Conservation (phyloP, 2,797 vertebrate species). For the Sebastes taczanowskii region DNA sequence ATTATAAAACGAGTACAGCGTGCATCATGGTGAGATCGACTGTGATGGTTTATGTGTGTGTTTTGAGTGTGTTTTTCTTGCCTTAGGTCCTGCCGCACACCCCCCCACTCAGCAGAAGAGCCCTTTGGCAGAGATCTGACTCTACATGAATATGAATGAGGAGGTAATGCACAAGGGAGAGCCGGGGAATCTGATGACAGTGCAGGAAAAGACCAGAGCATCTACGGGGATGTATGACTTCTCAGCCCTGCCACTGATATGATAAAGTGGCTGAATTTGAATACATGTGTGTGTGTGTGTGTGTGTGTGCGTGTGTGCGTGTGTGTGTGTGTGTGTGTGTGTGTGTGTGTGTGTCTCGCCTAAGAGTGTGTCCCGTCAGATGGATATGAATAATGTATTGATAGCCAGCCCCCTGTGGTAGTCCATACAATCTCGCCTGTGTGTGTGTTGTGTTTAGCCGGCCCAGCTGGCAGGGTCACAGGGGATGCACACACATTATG, state of each 20-base stretch:
- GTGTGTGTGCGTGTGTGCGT: conserved; percentile 14
- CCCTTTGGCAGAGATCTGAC: conserved; percentile 63
- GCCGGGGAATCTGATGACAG: conserved; percentile 76
- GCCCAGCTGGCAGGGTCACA: conserved; percentile 80
- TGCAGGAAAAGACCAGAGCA: conserved; percentile 72
- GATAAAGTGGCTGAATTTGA: conserved; percentile 73
- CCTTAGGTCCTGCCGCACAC: conserved; percentile 32
- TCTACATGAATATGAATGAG: conserved; percentile 77
- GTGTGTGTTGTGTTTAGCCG: conserved; percentile 72
- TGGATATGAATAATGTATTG: conserved; percentile 81
- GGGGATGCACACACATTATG: conserved; percentile 79
- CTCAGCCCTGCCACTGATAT: conserved; percentile 72
- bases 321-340: background rate
- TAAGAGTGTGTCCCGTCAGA: conserved; percentile 65
- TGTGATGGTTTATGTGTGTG: conserved; percentile 12
- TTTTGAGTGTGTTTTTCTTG: conserved; percentile 25
- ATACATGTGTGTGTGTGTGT: conserved; percentile 28
- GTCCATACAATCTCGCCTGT: conserved; percentile 48
- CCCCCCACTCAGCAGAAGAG: conserved; percentile 30
- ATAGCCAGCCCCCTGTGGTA: conserved; percentile 61
- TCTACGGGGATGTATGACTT: conserved; percentile 69
- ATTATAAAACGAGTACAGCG: background rate
- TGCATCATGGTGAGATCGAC: background rate
- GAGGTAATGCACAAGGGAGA: conserved; percentile 62
- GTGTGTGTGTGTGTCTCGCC: conserved; percentile 28